Evolutionary conservation across 2,888 invertebrate genomes (phyloP).

Genomic region (Theodoxus fluviatilis): DNA sequence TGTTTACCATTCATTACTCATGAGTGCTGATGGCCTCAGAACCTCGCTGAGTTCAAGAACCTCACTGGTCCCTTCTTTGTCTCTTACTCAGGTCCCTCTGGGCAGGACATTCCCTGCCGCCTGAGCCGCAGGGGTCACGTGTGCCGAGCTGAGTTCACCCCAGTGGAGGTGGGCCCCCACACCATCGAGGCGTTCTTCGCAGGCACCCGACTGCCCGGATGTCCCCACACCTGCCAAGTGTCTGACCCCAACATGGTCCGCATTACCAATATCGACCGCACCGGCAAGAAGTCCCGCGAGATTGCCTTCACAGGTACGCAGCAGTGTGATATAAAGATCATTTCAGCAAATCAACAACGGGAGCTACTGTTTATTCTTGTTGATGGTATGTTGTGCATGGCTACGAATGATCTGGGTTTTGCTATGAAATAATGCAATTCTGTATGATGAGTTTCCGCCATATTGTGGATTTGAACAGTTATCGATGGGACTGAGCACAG

Average conservation of each 20-base stretch:
- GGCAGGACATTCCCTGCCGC: slow-evolving; percentile 33
- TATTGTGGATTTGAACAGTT: too few relatives aligned
- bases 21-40: too few relatives aligned
- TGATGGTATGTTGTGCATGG: too few relatives aligned
- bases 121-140: slow-evolving; percentile 34
- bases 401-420: too few relatives aligned
- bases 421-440: too few relatives aligned
- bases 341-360: not conserved
- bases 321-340: not conserved
- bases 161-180: slow-evolving; percentile 85
- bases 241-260: slow-evolving; percentile 88
- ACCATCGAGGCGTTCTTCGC: slow-evolving; percentile 93
- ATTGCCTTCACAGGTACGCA: slow-evolving; percentile 48
- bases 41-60: too few relatives aligned
- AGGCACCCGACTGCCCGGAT: slow-evolving; percentile 84
- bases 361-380: too few relatives aligned
- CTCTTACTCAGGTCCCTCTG: slow-evolving; percentile 35
- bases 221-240: slow-evolving; percentile 92
- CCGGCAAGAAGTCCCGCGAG: slow-evolving; percentile 55
- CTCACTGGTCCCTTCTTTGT: too few relatives aligned
- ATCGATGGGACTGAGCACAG: too few relatives aligned
- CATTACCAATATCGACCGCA: slow-evolving; percentile 67
- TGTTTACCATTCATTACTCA: too few relatives aligned
- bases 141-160: slow-evolving; percentile 73
- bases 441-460: too few relatives aligned